Conservation (phyloP, 1,140 invertebrate species). For the Euwallacea fornicatus region DNA sequence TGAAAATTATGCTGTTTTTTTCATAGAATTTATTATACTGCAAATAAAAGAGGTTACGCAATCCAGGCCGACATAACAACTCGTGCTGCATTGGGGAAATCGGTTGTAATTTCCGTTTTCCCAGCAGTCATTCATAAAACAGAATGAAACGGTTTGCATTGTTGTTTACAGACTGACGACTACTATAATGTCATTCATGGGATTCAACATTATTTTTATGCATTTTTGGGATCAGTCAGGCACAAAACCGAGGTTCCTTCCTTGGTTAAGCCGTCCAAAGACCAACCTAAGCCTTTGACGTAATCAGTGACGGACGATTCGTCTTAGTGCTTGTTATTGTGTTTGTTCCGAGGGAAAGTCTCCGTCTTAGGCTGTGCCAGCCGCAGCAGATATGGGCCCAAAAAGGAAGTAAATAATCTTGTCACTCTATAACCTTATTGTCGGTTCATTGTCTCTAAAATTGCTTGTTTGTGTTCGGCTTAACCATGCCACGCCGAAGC, state of each 20-base stretch:
- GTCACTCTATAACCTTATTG: constrained; percentile 4
- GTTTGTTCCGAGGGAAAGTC: constrained; percentile 12
- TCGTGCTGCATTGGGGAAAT: background rate
- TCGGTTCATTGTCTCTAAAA: constrained; percentile 20
- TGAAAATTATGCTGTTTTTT: background rate
- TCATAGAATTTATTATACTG: constrained; percentile 2
- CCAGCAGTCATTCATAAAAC: constrained; percentile 20
- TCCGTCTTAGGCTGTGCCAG: constrained; percentile 26
- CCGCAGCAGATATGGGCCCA: background rate
- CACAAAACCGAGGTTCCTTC: background rate
- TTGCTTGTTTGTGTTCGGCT: constrained; percentile 14
- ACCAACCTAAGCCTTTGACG: constrained; percentile 24
- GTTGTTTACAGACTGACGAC: constrained; percentile 17
- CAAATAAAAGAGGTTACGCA: background rate
- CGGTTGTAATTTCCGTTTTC: constrained; percentile 8
- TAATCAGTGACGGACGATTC: constrained; percentile 16
- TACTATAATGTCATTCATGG: background rate
- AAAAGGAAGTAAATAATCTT: constrained; percentile 22
- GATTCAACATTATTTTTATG: background rate
- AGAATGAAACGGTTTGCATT: constrained; percentile 14
- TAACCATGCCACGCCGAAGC: no score
- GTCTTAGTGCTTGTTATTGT: constrained; percentile 9
- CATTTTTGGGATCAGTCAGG: background rate
- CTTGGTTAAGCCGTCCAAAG: constrained; percentile 9
- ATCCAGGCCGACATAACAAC: background rate